These are phyloP conservation scores for Mycetomoellerius zeteki DNA, from an alignment of 1,140 invertebrate genomes.

Conservation along the genomic window DNA sequence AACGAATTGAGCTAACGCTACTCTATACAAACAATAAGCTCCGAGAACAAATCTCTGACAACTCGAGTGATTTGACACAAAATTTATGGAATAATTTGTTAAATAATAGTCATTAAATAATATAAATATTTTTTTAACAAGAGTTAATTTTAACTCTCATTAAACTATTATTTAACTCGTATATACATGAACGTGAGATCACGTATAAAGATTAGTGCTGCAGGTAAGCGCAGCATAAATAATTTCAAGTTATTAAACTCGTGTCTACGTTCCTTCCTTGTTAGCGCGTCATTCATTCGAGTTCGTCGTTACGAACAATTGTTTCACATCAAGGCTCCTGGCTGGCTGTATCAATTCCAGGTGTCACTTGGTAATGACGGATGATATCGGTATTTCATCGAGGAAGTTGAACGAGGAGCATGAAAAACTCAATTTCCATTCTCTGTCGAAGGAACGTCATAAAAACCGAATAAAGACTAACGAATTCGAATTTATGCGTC, in stretches of 20 bases:
- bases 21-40: neutral
- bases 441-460: neutral
- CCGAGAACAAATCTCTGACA: neutral
- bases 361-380: slow-evolving; percentile 8
- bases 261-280: neutral
- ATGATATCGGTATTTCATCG: slow-evolving; percentile 37
- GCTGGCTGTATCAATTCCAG: neutral
- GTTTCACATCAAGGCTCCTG: neutral
- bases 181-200: neutral
- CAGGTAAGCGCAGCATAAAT: neutral
- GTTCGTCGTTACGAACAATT: neutral
- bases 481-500: slow-evolving; percentile 16
- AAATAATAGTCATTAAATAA: neutral
- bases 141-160: no score
- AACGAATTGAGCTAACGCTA: neutral
- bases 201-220: neutral
- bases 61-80: neutral
- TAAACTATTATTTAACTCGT: no score
- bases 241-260: neutral
- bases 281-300: neutral
- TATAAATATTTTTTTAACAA: neutral
- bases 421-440: slow-evolving; percentile 50
- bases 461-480: slow-evolving; percentile 55
- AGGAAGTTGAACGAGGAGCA: neutral
- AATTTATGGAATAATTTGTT: neutral